Percentiles rank a stretch among this genome's conserved stretches.
phyloP scores from a whole-genome alignment of 1,140 invertebrate species.

The Microplitis demolitor region DNA sequence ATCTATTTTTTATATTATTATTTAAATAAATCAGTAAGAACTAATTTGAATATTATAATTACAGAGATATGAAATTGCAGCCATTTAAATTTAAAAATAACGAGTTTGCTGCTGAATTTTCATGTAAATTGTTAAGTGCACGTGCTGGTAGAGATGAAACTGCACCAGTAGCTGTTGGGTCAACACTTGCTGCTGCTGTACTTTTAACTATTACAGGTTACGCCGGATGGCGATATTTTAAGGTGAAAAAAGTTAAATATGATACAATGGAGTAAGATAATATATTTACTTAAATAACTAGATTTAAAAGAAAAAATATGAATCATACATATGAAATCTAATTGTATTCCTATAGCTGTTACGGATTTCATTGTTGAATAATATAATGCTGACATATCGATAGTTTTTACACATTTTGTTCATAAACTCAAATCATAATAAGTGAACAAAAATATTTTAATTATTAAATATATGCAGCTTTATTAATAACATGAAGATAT shows the following conservation, averaged over 20 bases:
- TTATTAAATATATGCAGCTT: no score
- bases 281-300: background rate
- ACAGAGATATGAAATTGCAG: constrained; percentile 64
- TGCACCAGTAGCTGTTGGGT: constrained; percentile 84
- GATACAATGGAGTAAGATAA: constrained; percentile 84
- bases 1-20: background rate
- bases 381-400: no score
- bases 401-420: background rate
- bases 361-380: background rate
- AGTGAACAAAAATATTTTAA: background rate
- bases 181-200: constrained; percentile 80
- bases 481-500: no score
- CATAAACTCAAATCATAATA: background rate
- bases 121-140: constrained; percentile 58
- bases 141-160: constrained; percentile 74
- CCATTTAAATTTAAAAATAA: constrained; percentile 71
- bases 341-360: no score
- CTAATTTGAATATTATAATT: constrained; percentile 31
- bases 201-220: constrained; percentile 82
- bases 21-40: background rate
- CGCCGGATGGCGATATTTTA: constrained; percentile 84
- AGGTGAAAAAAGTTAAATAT: constrained; percentile 89
- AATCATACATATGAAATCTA: no score
- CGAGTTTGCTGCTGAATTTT: constrained; percentile 66
- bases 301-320: no score